Evolutionary conservation across 2,888 invertebrate genomes (phyloP).

Genomic region (Bibio marci): DNA sequence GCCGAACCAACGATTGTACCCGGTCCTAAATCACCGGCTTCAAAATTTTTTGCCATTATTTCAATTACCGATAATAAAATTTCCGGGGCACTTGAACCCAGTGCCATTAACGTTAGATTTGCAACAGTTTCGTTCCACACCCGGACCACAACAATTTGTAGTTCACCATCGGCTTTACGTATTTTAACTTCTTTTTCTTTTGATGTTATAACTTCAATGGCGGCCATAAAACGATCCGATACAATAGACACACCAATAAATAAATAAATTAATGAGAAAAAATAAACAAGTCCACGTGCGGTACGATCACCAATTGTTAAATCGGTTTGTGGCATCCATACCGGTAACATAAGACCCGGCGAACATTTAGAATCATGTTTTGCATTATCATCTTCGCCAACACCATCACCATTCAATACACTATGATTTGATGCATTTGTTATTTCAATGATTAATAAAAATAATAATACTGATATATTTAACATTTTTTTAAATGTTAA

Average conservation of each 20-base stretch:
- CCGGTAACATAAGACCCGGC: constrained; percentile 71
- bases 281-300: constrained; percentile 79
- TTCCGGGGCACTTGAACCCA: constrained; percentile 97
- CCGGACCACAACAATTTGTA: constrained; percentile 75
- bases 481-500: too few species aligned
- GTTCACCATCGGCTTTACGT: constrained; percentile 72
- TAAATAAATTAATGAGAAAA: constrained; percentile 74
- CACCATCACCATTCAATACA: not conserved
- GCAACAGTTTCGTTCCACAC: constrained; percentile 99
- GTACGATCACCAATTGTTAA: constrained; percentile 59
- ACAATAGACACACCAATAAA: constrained; percentile 98
- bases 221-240: constrained; percentile 97
- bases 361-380: constrained; percentile 37
- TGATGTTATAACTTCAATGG: constrained; percentile 98
- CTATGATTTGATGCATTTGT: not conserved
- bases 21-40: constrained; percentile 93
- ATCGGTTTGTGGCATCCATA: constrained; percentile 70
- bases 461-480: too few species aligned
- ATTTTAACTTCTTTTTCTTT: constrained; percentile 90
- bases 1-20: constrained; percentile 98
- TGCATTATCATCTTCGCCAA: constrained; percentile 2
- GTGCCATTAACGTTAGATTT: constrained; percentile 94
- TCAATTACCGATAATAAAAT: constrained; percentile 95
- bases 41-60: constrained; percentile 86
- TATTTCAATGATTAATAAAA: too few species aligned